Percentiles rank a stretch among this genome's conserved stretches.
phyloP scores from a whole-genome alignment of 2,113 vertebrate species.

The Odontophorus gujanensis region DNA sequence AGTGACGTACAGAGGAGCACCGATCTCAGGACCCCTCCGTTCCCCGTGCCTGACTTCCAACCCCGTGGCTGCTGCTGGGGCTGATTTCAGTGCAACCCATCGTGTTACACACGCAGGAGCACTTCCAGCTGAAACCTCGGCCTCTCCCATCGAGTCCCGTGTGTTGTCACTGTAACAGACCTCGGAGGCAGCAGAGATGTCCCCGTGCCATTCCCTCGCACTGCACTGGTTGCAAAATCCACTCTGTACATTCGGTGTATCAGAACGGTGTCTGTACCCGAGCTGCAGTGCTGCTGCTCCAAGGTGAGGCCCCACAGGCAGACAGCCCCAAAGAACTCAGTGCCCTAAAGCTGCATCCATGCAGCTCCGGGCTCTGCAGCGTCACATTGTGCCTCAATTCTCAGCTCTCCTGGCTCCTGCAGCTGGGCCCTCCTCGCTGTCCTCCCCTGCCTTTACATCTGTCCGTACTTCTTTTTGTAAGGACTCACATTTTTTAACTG shows the following conservation, averaged over 20 bases:
- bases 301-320: neutral
- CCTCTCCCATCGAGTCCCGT: neutral
- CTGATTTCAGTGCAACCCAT: neutral
- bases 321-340: neutral
- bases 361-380: neutral
- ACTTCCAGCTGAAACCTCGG: neutral
- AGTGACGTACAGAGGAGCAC: no score
- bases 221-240: neutral
- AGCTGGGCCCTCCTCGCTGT: neutral
- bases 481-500: neutral
- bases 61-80: accelerated
- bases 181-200: neutral
- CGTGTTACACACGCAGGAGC: accelerated
- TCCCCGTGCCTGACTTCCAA: no score
- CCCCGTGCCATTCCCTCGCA: neutral
- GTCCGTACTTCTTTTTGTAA: neutral
- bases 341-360: accelerated
- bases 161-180: neutral
- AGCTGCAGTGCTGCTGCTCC: accelerated
- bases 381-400: neutral
- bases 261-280: accelerated
- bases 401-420: neutral
- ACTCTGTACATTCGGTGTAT: no score
- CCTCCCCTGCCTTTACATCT: neutral
- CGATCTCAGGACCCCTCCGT: neutral